These are phyloP conservation scores for Xenops minutus DNA, from an alignment of 2,797 vertebrate species.

Conservation along the genomic window DNA sequence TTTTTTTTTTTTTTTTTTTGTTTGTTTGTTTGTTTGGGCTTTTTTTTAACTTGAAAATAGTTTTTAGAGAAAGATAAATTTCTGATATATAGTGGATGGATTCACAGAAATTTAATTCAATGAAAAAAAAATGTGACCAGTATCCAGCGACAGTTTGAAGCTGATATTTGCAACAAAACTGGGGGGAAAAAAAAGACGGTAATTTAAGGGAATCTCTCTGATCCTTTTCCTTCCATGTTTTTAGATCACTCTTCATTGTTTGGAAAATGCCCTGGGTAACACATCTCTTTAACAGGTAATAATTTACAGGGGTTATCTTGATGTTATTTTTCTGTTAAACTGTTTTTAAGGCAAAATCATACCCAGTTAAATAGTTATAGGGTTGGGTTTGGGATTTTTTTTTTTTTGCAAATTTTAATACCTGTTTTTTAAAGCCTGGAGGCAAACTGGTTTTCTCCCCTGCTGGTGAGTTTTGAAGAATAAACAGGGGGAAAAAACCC, in stretches of 20 bases:
- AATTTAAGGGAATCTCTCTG: neutral
- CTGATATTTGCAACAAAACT: neutral
- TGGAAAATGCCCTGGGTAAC: neutral
- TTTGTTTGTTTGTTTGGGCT: neutral
- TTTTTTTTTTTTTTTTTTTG: neutral
- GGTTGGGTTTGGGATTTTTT: neutral
- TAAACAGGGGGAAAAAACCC: neutral
- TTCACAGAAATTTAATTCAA: neutral
- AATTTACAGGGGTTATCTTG: neutral
- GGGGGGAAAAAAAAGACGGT: neutral
- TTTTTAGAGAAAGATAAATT: conserved; percentile 37
- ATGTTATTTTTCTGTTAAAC: neutral
- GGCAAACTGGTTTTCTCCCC: neutral
- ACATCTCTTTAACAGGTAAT: neutral
- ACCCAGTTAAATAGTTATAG: neutral
- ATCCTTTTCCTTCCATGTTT: neutral
- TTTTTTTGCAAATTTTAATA: neutral
- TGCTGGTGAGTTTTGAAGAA: neutral
- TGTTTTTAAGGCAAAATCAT: neutral
- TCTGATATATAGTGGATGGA: neutral
- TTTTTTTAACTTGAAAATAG: neutral
- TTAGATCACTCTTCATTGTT: neutral
- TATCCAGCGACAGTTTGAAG: neutral
- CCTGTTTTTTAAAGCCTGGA: neutral
- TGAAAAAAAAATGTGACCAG: neutral